Conservation (phyloP, 2,888 invertebrate species). For the Dysmachus trigonus region DNA sequence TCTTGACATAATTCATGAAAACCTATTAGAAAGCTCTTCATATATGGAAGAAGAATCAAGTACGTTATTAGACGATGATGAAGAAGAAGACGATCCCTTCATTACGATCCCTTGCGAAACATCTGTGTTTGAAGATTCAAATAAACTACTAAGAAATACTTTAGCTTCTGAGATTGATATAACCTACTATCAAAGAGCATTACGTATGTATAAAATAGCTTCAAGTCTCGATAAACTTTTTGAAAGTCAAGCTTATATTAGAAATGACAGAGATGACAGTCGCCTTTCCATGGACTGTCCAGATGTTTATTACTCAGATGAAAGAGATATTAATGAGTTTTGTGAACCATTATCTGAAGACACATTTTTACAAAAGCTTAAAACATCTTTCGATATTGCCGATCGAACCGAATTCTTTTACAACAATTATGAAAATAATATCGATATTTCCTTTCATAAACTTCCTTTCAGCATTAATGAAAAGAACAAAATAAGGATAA, state of each 20-base stretch:
- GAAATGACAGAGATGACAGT: neutral
- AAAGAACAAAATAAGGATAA: neutral
- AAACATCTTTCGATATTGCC: neutral
- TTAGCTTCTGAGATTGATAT: neutral
- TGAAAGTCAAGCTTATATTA: neutral
- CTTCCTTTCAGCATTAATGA: neutral
- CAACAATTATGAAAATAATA: neutral
- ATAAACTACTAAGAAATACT: conserved; percentile 5
- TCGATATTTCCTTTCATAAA: neutral
- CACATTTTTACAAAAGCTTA: neutral
- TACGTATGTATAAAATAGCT: neutral
- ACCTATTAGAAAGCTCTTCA: neutral
- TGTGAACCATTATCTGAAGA: neutral
- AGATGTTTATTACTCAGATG: neutral
- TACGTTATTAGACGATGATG: neutral
- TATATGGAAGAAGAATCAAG: neutral
- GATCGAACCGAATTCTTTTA: neutral
- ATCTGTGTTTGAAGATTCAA: neutral
- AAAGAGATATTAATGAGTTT: neutral
- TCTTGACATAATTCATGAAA: conserved; percentile 5
- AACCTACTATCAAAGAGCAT: neutral
- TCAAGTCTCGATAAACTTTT: neutral
- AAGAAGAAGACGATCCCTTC: neutral
- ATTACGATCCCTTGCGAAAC: neutral
- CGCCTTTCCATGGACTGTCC: neutral